Percentiles rank a stretch among this genome's conserved stretches.
These are phyloP conservation scores for Thalassoma bifasciatum DNA, from an alignment of 2,113 vertebrate species.

Conservation along the genomic window DNA sequence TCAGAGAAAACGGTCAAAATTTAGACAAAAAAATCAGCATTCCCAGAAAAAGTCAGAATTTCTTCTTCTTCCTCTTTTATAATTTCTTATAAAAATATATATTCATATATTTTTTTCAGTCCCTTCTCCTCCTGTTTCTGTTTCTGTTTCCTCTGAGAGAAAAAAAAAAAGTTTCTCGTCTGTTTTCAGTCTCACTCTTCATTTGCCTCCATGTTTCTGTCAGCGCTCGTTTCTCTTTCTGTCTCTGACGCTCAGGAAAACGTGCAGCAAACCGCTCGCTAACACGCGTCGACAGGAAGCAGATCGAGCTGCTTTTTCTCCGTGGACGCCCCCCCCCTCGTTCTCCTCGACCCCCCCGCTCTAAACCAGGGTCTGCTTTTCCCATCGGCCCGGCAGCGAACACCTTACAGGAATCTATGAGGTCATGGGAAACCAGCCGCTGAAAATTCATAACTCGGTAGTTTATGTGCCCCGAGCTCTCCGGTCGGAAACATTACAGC, in stretches of 20 bases:
- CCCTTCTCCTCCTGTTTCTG: too few species aligned
- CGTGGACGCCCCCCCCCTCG: slow-evolving; percentile 6
- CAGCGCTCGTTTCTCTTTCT: slow-evolving; percentile 13
- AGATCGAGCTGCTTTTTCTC: slow-evolving; percentile 47
- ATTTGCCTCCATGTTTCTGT: slow-evolving; percentile 14
- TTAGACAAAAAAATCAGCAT: too few species aligned
- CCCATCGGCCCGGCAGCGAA: slow-evolving; percentile 64
- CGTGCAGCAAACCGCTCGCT: slow-evolving; percentile 30
- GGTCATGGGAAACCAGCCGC: slow-evolving; percentile 79
- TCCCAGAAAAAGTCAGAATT: too few species aligned
- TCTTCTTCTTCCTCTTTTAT: too few species aligned
- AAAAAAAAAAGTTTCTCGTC: too few species aligned
- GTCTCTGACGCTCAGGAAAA: slow-evolving; percentile 35
- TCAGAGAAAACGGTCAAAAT: too few species aligned
- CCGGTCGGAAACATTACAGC: slow-evolving; percentile 55
- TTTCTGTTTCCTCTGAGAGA: too few species aligned
- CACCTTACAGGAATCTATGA: slow-evolving; percentile 81
- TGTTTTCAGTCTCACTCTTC: too few species aligned
- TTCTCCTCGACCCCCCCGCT: too few species aligned
- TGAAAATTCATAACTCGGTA: slow-evolving; percentile 59
- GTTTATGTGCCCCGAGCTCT: slow-evolving; percentile 33
- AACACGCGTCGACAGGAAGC: slow-evolving; percentile 48
- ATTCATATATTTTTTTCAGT: too few species aligned
- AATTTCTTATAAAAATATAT: too few species aligned
- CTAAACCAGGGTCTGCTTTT: slow-evolving; percentile 55